These are phyloP conservation scores for Tribolium madens DNA, from an alignment of 1,140 invertebrate species.

Conservation along the genomic window DNA sequence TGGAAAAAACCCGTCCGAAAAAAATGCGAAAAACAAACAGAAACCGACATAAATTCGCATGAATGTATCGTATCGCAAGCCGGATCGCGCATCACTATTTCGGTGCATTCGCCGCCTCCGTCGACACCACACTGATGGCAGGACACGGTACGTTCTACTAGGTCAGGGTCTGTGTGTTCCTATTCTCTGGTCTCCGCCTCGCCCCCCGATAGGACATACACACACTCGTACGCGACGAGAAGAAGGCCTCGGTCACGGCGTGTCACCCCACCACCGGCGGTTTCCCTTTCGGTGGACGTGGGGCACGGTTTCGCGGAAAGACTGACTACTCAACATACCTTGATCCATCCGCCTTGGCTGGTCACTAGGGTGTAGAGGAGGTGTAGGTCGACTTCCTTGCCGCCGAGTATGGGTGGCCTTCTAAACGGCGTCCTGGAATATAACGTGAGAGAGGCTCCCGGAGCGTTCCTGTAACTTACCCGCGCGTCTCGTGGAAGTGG, in stretches of 20 bases:
- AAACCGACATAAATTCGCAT: not conserved
- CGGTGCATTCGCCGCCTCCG: slow-evolving; percentile 41
- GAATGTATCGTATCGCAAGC: not conserved
- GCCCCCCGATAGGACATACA: slow-evolving; percentile 24
- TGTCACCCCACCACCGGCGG: slow-evolving; percentile 15
- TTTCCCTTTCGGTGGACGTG: slow-evolving; percentile 9
- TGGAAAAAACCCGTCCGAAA: not conserved
- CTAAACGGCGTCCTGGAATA: slow-evolving; percentile 81
- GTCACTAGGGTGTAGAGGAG: slow-evolving; percentile 92
- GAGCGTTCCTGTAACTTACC: slow-evolving; percentile 71
- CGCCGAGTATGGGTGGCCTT: slow-evolving; percentile 84
- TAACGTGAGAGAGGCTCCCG: not conserved
- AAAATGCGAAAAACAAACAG: not conserved
- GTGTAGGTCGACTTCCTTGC: slow-evolving; percentile 91
- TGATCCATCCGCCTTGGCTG: slow-evolving; percentile 90
- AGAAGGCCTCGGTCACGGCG: slow-evolving; percentile 24
- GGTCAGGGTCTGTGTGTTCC: slow-evolving; percentile 53
- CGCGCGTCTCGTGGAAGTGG: slow-evolving; percentile 80
- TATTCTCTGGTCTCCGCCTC: slow-evolving; percentile 44
- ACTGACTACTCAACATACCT: slow-evolving; percentile 73
- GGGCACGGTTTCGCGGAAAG: not conserved
- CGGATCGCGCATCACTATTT: slow-evolving; percentile 25
- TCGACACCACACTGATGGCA: slow-evolving; percentile 38
- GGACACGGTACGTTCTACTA: slow-evolving; percentile 53
- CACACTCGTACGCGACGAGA: slow-evolving; percentile 15